Percentiles rank a stretch among this genome's conserved stretches.
Evolutionary conservation across 2,888 invertebrate genomes (phyloP).

Genomic region (Drymonia ruficornis): DNA sequence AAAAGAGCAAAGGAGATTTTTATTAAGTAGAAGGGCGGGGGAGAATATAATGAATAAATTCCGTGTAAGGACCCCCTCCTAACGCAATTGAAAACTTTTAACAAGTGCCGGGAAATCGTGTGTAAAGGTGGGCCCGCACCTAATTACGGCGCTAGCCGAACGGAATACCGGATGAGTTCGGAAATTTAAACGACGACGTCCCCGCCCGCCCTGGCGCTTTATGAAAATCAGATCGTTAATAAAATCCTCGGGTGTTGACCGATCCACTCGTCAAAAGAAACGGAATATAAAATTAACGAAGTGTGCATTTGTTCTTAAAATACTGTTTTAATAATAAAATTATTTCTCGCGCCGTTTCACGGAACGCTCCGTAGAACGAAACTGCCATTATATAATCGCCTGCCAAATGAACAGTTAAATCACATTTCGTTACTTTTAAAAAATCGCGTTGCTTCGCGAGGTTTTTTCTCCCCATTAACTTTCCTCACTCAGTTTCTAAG

Average conservation of each 20-base stretch:
- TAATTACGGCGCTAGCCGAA: conserved; percentile 72
- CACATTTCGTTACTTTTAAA: conserved; percentile 45
- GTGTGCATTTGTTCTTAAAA: conserved; percentile 29
- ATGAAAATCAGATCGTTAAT: conserved; percentile 75
- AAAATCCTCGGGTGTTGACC: conserved; percentile 60
- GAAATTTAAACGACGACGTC: conserved; percentile 72
- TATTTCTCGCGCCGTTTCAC: conserved; percentile 29
- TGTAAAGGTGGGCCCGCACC: conserved; percentile 79
- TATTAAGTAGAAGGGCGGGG: conserved; percentile 74
- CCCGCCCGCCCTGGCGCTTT: conserved; percentile 43
- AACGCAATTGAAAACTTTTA: conserved; percentile 85
- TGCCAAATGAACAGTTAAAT: conserved; percentile 47
- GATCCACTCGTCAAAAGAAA: conserved; percentile 23
- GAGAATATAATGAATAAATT: conserved; percentile 83
- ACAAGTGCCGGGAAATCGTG: conserved; percentile 84
- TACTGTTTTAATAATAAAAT: conserved; percentile 23
- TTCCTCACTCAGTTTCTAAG: conserved; percentile 44
- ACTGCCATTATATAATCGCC: conserved; percentile 32
- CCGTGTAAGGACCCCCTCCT: conserved; percentile 74
- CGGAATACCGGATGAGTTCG: conserved; percentile 77
- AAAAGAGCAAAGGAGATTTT: conserved; percentile 77
- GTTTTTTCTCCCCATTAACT: conserved; percentile 71
- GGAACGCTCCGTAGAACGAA: conserved; percentile 30
- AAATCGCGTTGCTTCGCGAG: conserved; percentile 44
- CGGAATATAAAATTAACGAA: conserved; percentile 48